Evolutionary conservation across 2,113 vertebrate genomes (phyloP).

Genomic region (Corvus moneduloides): DNA sequence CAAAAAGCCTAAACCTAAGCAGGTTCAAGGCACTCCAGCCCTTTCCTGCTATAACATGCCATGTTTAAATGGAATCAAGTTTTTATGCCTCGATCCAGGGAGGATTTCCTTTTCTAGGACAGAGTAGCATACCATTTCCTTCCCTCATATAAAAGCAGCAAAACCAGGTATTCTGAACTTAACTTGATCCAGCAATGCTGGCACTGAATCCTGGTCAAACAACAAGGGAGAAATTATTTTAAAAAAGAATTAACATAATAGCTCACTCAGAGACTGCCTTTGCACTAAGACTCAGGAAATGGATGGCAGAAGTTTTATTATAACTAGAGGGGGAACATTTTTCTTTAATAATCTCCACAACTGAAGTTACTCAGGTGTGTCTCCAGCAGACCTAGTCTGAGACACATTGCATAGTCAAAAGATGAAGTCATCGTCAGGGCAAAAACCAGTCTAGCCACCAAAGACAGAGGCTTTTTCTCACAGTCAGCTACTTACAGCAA

Average conservation of each 20-base stretch:
- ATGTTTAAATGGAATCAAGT: slow-evolving; percentile 3
- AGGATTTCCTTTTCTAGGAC: slow-evolving; percentile 58
- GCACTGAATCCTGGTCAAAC: neutral
- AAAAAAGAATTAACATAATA: neutral
- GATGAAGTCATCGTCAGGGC: slow-evolving; percentile 17
- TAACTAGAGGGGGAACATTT: slow-evolving; percentile 54
- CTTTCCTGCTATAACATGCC: neutral
- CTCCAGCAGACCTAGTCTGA: slow-evolving; percentile 20
- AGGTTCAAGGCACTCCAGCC: neutral
- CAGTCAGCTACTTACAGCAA: neutral
- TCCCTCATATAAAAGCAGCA: slow-evolving; percentile 17
- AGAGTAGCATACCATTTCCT: slow-evolving; percentile 18
- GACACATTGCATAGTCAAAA: slow-evolving; percentile 11
- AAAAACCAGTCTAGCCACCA: slow-evolving; percentile 23
- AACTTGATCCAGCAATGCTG: neutral
- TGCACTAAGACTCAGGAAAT: neutral
- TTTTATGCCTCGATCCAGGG: neutral
- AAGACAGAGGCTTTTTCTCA: neutral
- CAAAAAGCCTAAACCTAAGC: neutral
- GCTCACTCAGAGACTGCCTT: neutral
- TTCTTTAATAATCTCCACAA: slow-evolving; percentile 34
- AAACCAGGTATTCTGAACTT: slow-evolving; percentile 27
- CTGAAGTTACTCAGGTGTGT: slow-evolving; percentile 56
- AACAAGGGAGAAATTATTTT: neutral
- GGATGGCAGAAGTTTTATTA: slow-evolving; percentile 10